A percentile compares a stretch with the other conserved stretches of the same genome.
These are phyloP conservation scores for Drosophila gaucha DNA, from an alignment of 2,888 invertebrate genomes.

Conservation along the genomic window DNA sequence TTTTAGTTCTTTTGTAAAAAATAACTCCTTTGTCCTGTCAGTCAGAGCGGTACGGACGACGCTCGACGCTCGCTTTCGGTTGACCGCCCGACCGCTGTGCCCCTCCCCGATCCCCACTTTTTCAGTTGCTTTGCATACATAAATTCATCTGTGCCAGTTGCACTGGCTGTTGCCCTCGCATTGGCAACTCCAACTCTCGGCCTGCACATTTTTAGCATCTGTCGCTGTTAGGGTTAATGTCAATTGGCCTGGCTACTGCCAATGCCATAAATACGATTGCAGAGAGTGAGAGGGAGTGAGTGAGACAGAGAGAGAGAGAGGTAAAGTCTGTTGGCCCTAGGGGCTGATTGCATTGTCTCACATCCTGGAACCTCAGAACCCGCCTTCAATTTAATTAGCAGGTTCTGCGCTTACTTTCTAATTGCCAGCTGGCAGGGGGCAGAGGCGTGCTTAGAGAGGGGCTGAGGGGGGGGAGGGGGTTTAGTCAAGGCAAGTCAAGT, in stretches of 20 bases:
- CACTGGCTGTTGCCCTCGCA: conserved; percentile 35
- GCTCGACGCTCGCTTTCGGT: conserved; percentile 66
- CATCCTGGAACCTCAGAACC: conserved; percentile 26
- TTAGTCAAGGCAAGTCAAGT: conserved; percentile 38
- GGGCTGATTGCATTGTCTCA: conserved; percentile 62
- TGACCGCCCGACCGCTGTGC: conserved; percentile 16
- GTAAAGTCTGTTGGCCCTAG: conserved; percentile 28
- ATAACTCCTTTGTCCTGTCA: conserved; percentile 84
- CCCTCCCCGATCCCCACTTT: conserved; percentile 1
- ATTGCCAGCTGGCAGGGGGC: conserved; percentile 24
- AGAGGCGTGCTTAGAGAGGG: neutral
- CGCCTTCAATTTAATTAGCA: conserved; percentile 76
- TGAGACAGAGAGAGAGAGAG: neutral
- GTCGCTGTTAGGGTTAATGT: conserved; percentile 78
- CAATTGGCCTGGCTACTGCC: conserved; percentile 63
- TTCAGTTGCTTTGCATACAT: conserved; percentile 82
- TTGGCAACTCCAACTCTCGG: conserved; percentile 50
- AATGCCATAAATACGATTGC: conserved; percentile 68
- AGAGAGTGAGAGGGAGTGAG: neutral
- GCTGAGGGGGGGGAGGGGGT: neutral
- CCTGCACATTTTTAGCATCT: conserved; percentile 65
- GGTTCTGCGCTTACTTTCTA: conserved; percentile 57
- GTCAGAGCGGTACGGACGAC: conserved; percentile 59
- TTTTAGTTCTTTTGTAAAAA: conserved; percentile 77
- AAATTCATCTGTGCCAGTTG: conserved; percentile 82